Base-by-base conservation (phyloP, 2,888 invertebrate genomes). In the Ischnus inquisitorius region DNA sequence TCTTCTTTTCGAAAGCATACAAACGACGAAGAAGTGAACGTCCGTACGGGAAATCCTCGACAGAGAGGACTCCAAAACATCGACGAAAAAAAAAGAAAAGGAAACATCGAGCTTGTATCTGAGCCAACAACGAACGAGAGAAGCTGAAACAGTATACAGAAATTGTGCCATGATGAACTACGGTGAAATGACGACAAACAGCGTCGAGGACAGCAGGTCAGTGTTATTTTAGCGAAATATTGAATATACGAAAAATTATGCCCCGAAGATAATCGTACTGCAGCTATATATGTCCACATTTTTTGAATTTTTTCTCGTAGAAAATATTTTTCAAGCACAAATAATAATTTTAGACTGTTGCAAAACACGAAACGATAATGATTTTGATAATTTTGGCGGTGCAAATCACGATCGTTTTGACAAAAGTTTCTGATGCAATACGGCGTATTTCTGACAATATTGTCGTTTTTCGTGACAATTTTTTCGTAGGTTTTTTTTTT, bases 141-240 rank as follows among this genome's bases (percentile, higher is more conserved):
- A 62, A 46, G 51, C 22, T 57, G 62, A 46, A 57, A 64, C 43
- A 79, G 51, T 41, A 6, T 46, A 64, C 76, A 62, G 68, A 81
- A 67, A 87, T 72, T 74, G 82, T 85, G 82, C 84, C 74, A 87
- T 86, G 87, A 86, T 87, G 79, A 86, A 78, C 79, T 87, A 87
- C 86, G 84, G 85, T 67, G 84, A 82, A 54, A 86, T 86, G 75
- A 57, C 81, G 54, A 62, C 82, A 82, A 64, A 85, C 54, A 84
- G 83, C 78, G 86, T 86, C 19, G 87, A 87, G 82, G 84, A 46
- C 46, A 86, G 84, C 84, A 87, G 87, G 87, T 87, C 79, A 82
- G 86, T 87, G 12, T 22, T 19, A n/a, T 46, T 80, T 79, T 76
- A 51, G 39, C 28, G 54, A 41, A 60, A 19, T 54, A 16, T 46